A percentile compares a stretch with the other conserved stretches of the same genome.
These are phyloP conservation scores for Drosophila peninsularis DNA, from an alignment of 2,888 invertebrate species.

Conservation along the genomic window DNA sequence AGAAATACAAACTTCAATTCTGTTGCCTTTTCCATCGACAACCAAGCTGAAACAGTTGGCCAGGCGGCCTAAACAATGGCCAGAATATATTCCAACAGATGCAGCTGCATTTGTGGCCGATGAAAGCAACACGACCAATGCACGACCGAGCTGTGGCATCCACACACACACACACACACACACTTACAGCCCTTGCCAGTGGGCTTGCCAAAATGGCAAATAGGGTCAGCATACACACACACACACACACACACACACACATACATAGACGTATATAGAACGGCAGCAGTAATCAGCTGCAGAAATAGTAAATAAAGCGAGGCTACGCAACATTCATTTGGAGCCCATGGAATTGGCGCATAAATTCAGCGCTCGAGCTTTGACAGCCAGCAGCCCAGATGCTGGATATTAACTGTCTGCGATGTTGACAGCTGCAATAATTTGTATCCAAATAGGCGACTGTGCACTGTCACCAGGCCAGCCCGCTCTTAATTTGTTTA, in stretches of 20 bases:
- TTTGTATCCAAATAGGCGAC: constrained; percentile 19
- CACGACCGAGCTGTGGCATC: background rate
- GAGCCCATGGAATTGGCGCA: constrained; percentile 22
- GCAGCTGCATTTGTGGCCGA: constrained; percentile 16
- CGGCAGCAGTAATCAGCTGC: constrained; percentile 4
- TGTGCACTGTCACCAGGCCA: background rate
- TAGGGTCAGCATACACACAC: constrained; percentile 1
- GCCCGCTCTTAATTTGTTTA: constrained; percentile 35
- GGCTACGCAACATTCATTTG: constrained; percentile 35
- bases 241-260: background rate
- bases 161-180: background rate
- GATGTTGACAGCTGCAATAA: constrained; percentile 37
- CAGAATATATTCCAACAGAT: constrained; percentile 12
- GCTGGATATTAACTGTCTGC: constrained; percentile 40
- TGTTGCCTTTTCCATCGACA: constrained; percentile 1
- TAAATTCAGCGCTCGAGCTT: constrained; percentile 21
- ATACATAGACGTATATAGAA: background rate
- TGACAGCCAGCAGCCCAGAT: constrained; percentile 10
- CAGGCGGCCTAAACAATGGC: background rate
- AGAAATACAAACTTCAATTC: background rate
- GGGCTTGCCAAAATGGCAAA: constrained; percentile 5
- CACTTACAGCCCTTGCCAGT: background rate
- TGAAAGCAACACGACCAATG: background rate
- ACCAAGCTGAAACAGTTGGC: constrained; percentile 1
- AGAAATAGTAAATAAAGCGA: constrained; percentile 37